phyloP scores from a whole-genome alignment of 2,113 vertebrate species.

The Arvicanthis niloticus region DNA sequence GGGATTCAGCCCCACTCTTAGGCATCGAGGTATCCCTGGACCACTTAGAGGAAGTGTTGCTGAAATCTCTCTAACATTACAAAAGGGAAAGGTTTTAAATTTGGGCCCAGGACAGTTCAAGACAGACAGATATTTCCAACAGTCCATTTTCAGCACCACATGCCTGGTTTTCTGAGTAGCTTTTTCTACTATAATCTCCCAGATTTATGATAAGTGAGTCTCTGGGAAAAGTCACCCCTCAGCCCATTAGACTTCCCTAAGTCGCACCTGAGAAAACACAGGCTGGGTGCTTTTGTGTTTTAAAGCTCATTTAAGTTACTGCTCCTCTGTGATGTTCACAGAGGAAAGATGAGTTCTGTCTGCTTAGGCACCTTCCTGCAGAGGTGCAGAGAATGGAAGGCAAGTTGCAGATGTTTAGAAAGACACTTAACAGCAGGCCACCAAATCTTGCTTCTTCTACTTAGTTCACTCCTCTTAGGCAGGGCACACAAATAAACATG shows the following conservation, averaged over 20 bases:
- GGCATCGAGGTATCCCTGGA: not conserved
- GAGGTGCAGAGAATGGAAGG: not conserved
- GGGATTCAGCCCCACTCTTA: not conserved
- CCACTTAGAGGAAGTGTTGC: not conserved
- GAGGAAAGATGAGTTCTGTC: not conserved
- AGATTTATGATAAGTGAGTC: not conserved
- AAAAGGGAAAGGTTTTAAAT: conserved; percentile 13
- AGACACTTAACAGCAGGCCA: not conserved
- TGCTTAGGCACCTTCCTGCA: not conserved
- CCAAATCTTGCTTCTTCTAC: not conserved
- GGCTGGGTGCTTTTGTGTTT: not conserved
- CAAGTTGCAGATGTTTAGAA: not conserved
- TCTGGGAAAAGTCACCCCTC: not conserved
- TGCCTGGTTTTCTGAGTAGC: not conserved
- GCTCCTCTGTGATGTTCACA: not conserved
- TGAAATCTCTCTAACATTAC: conserved; percentile 15
- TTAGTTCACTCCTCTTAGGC: not conserved
- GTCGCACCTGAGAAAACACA: not conserved
- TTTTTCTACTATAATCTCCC: not conserved
- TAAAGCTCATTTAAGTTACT: not conserved
- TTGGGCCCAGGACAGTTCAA: not conserved
- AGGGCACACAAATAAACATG: not conserved
- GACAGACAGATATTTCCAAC: not conserved
- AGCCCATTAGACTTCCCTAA: not conserved
- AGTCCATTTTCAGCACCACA: not conserved